Evolutionary conservation across 2,113 vertebrate species (phyloP).

Genomic region (Microcebus ravelobensis): DNA sequence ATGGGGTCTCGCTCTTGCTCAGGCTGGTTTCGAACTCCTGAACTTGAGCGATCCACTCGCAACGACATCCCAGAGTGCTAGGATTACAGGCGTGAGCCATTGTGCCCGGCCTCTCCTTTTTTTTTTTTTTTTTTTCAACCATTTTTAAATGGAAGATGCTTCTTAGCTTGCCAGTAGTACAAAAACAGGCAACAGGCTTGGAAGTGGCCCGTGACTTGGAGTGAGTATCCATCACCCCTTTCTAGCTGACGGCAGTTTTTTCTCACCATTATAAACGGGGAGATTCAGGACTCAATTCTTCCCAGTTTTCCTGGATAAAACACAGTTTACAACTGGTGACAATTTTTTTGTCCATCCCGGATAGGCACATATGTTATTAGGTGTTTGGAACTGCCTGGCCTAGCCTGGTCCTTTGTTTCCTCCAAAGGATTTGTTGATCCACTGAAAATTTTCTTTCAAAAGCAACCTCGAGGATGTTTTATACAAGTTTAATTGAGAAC

Average conservation of each 20-base stretch:
- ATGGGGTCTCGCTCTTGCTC: no score
- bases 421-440: background rate
- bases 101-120: no score
- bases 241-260: background rate
- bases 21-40: no score
- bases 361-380: background rate
- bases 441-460: slow-evolving; percentile 39
- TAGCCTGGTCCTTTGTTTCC: background rate
- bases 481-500: background rate
- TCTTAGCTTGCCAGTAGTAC: background rate
- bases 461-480: background rate
- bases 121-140: background rate
- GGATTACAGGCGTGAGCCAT: no score
- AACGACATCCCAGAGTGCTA: no score
- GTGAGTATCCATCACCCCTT: background rate
- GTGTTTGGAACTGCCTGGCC: background rate
- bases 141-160: background rate
- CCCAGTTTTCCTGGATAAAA: background rate
- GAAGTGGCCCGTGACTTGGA: background rate
- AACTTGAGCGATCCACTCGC: no score
- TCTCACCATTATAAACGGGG: background rate
- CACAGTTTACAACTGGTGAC: background rate
- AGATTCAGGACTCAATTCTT: background rate
- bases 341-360: background rate
- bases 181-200: background rate